These are phyloP conservation scores for Narcine bancroftii DNA, from an alignment of 2,113 vertebrate genomes.

Conservation along the genomic window DNA sequence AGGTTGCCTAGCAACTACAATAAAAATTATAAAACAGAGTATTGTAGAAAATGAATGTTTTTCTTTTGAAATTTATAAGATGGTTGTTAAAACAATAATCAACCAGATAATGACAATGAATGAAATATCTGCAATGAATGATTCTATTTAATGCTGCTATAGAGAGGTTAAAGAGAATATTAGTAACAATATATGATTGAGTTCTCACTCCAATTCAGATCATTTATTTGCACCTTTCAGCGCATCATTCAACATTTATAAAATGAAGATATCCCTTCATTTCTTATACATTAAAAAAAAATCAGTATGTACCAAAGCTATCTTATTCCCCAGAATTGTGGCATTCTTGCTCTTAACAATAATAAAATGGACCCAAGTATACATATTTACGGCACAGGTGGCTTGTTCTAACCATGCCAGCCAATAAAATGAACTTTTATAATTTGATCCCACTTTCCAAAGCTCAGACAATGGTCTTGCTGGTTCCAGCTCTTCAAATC, in stretches of 20 bases:
- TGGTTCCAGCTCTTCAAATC: too few species aligned
- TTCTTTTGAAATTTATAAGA: not conserved
- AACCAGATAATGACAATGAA: not conserved
- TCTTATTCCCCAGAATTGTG: too few species aligned
- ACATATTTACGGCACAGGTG: too few species aligned
- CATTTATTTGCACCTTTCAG: not conserved
- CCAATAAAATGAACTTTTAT: too few species aligned
- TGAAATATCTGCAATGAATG: not conserved
- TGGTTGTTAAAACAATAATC: not conserved
- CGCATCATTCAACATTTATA: too few species aligned
- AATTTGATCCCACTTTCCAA: too few species aligned
- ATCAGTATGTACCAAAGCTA: too few species aligned
- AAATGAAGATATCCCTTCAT: not conserved
- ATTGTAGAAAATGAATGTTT: not conserved
- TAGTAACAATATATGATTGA: not conserved
- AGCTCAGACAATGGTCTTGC: too few species aligned
- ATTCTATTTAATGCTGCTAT: not conserved
- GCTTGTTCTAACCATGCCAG: too few species aligned
- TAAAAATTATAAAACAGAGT: constrained; percentile 31
- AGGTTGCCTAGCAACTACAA: constrained; percentile 83
- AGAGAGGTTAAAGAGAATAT: not conserved
- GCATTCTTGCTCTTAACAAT: too few species aligned
- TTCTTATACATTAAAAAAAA: too few species aligned
- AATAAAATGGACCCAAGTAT: too few species aligned
- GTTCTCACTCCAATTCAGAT: not conserved